These are phyloP conservation scores for Siphamia tubifer DNA, from an alignment of 2,113 vertebrate species.

Conservation along the genomic window DNA sequence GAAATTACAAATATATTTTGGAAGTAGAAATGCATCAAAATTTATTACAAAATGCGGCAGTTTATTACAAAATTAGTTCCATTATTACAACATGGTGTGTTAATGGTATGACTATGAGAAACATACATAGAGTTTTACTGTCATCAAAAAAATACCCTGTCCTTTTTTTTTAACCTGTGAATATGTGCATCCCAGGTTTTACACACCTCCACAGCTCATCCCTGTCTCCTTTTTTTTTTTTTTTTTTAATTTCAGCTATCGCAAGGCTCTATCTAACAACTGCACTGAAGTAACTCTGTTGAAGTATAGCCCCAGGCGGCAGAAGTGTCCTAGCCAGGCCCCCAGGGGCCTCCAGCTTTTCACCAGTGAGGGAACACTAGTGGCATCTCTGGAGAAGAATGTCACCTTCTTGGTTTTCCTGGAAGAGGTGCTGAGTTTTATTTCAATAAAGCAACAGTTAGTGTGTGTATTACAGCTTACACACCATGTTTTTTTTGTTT, in stretches of 20 bases:
- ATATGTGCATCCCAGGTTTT: background rate
- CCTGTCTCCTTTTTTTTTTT: background rate
- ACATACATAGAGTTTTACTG: background rate
- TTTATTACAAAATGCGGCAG: no score
- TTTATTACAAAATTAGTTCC: no score
- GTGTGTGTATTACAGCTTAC: background rate
- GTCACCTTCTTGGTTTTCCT: slow-evolving; percentile 90
- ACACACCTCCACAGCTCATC: background rate
- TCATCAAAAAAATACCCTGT: background rate
- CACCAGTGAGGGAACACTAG: slow-evolving; percentile 87
- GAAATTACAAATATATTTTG: no score
- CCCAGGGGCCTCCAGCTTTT: slow-evolving; percentile 87
- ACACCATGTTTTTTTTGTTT: no score
- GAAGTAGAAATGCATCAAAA: no score
- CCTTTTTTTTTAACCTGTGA: background rate
- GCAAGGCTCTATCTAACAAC: slow-evolving; percentile 91
- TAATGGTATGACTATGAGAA: no score
- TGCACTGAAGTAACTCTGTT: slow-evolving; percentile 87
- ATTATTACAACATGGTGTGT: no score
- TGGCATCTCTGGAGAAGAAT: slow-evolving; percentile 84
- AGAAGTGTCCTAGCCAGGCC: slow-evolving; percentile 86
- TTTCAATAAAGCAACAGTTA: background rate
- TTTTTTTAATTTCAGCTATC: slow-evolving; percentile 77
- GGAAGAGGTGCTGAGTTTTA: slow-evolving; percentile 84
- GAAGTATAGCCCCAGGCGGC: slow-evolving; percentile 86